A percentile compares a stretch with the other conserved stretches of the same genome.
Evolutionary conservation across 2,888 invertebrate genomes (phyloP).

Genomic region (Limnephilus auricula): DNA sequence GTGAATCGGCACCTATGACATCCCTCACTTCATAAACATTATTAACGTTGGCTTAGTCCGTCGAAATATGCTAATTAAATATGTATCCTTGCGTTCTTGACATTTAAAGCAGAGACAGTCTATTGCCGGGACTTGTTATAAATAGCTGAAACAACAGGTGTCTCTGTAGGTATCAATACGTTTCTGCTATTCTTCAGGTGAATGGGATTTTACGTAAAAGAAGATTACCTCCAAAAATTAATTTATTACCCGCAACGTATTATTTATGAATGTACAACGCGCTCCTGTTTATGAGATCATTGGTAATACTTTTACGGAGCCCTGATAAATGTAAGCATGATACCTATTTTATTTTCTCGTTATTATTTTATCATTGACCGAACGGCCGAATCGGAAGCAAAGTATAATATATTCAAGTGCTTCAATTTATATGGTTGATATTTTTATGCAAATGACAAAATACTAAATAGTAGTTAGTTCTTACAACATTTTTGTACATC

Average conservation of each 20-base stretch:
- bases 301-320: background rate
- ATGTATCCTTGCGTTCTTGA: conserved; percentile 59
- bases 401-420: background rate
- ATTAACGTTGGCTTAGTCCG: conserved; percentile 39
- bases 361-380: too few relatives aligned
- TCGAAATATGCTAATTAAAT: conserved; percentile 59
- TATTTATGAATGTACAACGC: background rate
- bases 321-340: background rate
- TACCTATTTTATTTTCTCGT: background rate
- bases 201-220: background rate
- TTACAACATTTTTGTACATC: background rate
- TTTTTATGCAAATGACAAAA: background rate
- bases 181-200: background rate
- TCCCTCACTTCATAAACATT: conserved; percentile 26
- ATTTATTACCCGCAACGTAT: background rate
- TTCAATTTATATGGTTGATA: background rate
- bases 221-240: conserved; percentile 37
- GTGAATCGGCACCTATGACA: conserved; percentile 38
- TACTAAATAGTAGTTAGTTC: background rate
- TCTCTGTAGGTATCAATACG: background rate
- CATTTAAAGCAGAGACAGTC: conserved; percentile 55
- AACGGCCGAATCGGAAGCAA: background rate
- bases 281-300: background rate
- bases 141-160: conserved; percentile 45
- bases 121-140: conserved; percentile 4